These are phyloP conservation scores for Blastobasis adustella DNA, from an alignment of 2,888 invertebrate species.

Conservation along the genomic window DNA sequence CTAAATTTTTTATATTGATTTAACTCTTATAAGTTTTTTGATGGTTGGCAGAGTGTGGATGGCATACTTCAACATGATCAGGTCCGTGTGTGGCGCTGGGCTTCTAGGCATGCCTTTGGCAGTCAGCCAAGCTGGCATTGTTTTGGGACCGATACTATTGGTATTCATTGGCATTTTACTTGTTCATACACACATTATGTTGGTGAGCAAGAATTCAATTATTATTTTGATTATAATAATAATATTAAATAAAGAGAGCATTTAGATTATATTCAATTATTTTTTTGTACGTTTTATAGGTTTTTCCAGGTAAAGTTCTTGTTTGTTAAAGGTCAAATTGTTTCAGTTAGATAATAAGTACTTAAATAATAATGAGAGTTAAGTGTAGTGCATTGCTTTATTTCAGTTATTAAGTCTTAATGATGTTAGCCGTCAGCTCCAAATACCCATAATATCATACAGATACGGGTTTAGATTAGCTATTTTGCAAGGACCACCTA, in stretches of 20 bases:
- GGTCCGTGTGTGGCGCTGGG: slow-evolving; percentile 39
- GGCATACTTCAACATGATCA: slow-evolving; percentile 47
- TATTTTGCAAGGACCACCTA: slow-evolving; percentile 36
- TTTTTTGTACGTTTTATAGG: not conserved
- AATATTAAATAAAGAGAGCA: no score
- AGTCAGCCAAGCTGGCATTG: slow-evolving; percentile 41
- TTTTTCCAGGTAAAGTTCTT: not conserved
- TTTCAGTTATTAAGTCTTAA: slow-evolving; percentile 41
- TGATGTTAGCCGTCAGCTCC: slow-evolving; percentile 39
- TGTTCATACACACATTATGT: slow-evolving; percentile 33
- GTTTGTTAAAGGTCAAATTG: not conserved
- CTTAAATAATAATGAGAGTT: no score
- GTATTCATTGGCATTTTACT: slow-evolving; percentile 31
- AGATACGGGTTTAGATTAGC: slow-evolving; percentile 50
- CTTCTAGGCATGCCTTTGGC: slow-evolving; percentile 44
- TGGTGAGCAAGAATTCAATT: slow-evolving; percentile 25
- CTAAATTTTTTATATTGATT: no score
- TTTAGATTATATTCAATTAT: not conserved
- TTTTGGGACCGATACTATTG: slow-evolving; percentile 35
- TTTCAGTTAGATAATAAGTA: not conserved
- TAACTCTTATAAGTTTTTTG: not conserved
- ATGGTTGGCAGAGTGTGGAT: slow-evolving; percentile 21
- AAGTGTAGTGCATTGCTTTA: not conserved
- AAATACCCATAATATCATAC: slow-evolving; percentile 41
- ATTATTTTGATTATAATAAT: no score